Conservation (phyloP, 2,113 vertebrate species). For the Corydoras maculifer region DNA sequence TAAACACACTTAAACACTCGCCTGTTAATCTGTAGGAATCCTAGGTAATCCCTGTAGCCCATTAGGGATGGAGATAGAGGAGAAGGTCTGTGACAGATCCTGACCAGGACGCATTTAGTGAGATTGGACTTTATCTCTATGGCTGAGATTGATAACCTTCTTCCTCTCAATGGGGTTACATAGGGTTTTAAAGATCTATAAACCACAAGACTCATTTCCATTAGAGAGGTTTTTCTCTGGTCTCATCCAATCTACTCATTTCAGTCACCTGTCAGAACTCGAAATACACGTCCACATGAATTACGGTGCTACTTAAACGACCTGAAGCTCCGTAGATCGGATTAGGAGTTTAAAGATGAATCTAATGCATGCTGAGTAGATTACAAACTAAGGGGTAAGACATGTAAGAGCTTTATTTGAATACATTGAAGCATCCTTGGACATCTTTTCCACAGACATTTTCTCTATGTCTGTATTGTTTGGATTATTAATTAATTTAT, state of each 20-base stretch:
- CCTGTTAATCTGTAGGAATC: constrained; percentile 2
- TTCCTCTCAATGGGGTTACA: no score
- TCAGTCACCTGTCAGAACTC: not conserved
- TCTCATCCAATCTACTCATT: not conserved
- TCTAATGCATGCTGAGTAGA: no score
- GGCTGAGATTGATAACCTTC: constrained; percentile 51
- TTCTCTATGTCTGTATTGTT: no score
- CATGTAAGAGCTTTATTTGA: no score
- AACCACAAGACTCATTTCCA: constrained; percentile 33
- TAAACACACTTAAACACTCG: not conserved
- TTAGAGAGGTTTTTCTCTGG: constrained; percentile 30
- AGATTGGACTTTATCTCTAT: constrained; percentile 58
- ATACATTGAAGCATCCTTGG: no score
- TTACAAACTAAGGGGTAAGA: no score
- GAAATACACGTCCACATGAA: no score
- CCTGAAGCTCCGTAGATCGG: no score
- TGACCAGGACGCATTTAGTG: constrained; percentile 47
- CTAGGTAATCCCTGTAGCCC: not conserved
- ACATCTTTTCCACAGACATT: no score
- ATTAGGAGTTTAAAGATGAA: no score
- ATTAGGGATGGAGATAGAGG: constrained; percentile 37
- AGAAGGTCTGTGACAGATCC: constrained; percentile 52
- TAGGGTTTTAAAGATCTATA: not conserved
- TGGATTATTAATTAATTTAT: no score
- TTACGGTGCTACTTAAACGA: no score